Base-by-base conservation (phyloP, 2,113 vertebrate species). In the Centrocercus urophasianus region DNA sequence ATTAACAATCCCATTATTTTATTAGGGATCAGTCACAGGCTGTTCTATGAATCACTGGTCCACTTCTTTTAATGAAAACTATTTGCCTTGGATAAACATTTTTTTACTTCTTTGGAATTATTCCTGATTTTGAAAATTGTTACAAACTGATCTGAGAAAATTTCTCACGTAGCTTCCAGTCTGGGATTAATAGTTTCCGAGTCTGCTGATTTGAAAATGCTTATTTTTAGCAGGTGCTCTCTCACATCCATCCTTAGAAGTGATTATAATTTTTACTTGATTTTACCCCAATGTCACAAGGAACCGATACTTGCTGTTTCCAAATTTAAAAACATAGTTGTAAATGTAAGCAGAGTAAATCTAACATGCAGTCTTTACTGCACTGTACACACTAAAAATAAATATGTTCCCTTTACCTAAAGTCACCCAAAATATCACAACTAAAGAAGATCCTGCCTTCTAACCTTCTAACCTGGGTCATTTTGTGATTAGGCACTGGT, bases 191-290 rank as follows among this genome's bases (percentile, higher is more conserved):
- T 70, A 50, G 20, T 71, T 86, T 88, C 50, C 6, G 56, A 83
- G 43, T 36, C 59, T 93, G 36, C 15, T 81, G 40, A 88, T 92
- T 25, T 83, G 42, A 88, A 93, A 93, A 66, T 54, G 43, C 11
- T 86, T 93, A 48, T 83, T 88, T 88, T 86, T 93, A 90, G 83
- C 69, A 93, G 72, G 56, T 77, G 45, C 21, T 77, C 15, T 80
- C 34, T 77, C 36, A 83, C 5, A 81, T 66, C 40, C 27, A 40
- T 88, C 54, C 70, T 63, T 89, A 86, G 88, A 90, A 40, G 21
- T 52, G n/a, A 79, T 9, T 42, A 17, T 34, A 83, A 38, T 86
- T 80, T 88, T 72, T 80, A 80, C 64, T 93, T 93, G 40, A 82
- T 93, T 89, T 89, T 78, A 81, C 38, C 34, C 66, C 73, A 77